Evolutionary conservation across 2,797 vertebrate genomes (phyloP).

Genomic region (Notamacropus eugenii): DNA sequence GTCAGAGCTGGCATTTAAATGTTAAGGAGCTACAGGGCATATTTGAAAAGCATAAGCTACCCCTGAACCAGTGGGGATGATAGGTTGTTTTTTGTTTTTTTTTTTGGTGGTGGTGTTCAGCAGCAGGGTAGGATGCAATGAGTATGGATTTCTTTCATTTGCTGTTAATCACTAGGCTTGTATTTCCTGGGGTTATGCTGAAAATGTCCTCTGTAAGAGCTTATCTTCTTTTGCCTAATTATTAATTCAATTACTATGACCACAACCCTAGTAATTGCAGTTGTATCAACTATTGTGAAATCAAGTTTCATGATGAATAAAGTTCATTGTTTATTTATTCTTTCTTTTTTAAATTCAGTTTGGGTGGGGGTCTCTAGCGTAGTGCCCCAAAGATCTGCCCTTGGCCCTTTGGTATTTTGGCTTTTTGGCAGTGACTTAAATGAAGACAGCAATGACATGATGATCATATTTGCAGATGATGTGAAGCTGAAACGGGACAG

Average conservation of each 20-base stretch:
- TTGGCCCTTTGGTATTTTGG: background rate
- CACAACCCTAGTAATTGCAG: background rate
- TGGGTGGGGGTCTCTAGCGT: background rate
- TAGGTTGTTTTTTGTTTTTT: background rate
- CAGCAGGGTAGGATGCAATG: background rate
- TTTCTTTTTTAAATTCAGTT: background rate
- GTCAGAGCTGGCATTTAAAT: background rate
- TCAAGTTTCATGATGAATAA: background rate
- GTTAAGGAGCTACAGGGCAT: background rate
- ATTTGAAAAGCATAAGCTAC: background rate
- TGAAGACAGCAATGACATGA: background rate
- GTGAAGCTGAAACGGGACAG: background rate
- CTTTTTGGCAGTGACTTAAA: background rate
- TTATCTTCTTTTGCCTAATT: background rate
- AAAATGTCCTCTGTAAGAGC: background rate
- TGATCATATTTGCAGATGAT: background rate
- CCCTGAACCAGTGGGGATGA: background rate
- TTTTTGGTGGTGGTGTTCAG: background rate
- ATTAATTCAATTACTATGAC: background rate
- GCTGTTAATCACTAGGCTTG: background rate
- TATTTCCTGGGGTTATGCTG: background rate
- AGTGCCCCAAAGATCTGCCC: background rate
- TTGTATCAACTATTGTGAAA: background rate
- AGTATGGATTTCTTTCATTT: background rate
- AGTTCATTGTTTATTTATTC: background rate